Evolutionary conservation across 1,140 invertebrate genomes (phyloP), one percentile per base, ranked within the genome.

Genomic region (Aphelenchoides fujianensis): DNA sequence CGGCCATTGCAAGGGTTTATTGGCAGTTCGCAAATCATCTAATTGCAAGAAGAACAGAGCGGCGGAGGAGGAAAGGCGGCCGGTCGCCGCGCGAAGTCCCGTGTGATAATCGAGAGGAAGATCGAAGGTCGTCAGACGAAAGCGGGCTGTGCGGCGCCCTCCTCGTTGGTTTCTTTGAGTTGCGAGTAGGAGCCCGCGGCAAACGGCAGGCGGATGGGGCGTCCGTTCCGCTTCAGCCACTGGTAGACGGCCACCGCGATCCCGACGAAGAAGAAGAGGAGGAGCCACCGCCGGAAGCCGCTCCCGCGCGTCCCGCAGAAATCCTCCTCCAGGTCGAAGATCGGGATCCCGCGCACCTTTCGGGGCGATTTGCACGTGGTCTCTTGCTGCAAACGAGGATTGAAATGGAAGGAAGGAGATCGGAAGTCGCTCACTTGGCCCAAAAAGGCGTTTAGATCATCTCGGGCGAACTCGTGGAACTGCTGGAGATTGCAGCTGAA

Each of bases 391-490:
- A 76, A 59, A 30, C 35, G 19, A 9, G n/a, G 54, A 36, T 52
- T 63, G n/a, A 36, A 34, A 30, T 48, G 23, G 23, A 27, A 28
- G 57, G 35, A 27, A 9, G 3, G n/a, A 28, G 36, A 5, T 35
- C 23, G 0, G 63, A 35, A 27, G 12, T 1, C 1, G 35, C 23
- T 31, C 55, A 72, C 76, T 63, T 78, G 74, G 55, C 72, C 70
- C 0, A 78, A 1, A 34, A 78, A 78, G 27, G 61, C 16, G 23
- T 34, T 68, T 27, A 48, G 41, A 41, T 78, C 75, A 2, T 72
- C 61, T 32, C 54, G 62, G 9, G 70, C 71, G 23, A 77, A 74
- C 68, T 75, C 28, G 37, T 77, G 54, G 66, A 78, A 75, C 19
- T 67, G 35, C 52, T 74, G 70, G n/a, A 71, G 12, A 12, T 62